These are phyloP conservation scores for Gallinago jamesoni DNA, from an alignment of 2,113 vertebrate species.

Conservation along the genomic window DNA sequence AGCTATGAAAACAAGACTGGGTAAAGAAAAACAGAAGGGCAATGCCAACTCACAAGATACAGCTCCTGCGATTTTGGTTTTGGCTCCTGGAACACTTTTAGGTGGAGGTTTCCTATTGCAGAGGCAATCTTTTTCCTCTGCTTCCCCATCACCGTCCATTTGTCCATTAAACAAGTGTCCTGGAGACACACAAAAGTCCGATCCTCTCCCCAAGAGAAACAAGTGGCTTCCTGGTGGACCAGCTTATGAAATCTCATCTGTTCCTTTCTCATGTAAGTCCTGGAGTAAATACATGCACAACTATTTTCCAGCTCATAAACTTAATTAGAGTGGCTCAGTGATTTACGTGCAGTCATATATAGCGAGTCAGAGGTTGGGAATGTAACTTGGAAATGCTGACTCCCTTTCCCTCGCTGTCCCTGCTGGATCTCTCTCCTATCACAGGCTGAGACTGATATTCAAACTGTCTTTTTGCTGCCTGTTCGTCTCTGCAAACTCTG, in stretches of 20 bases:
- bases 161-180: not conserved
- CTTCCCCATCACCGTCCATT: rapidly evolving
- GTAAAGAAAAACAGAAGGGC: not conserved
- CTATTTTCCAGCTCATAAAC: not conserved
- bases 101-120: not conserved
- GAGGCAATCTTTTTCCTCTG: not conserved
- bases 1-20: not conserved
- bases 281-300: not conserved
- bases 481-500: not conserved
- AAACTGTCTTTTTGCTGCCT: not conserved
- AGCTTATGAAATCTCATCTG: not conserved
- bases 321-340: not conserved
- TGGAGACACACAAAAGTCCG: not conserved
- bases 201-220: not conserved
- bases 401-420: not conserved
- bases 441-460: not conserved
- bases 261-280: not conserved
- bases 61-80: not conserved
- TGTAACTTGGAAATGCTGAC: not conserved
- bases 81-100: not conserved
- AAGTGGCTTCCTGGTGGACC: not conserved
- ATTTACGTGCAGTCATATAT: rapidly evolving
- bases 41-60: not conserved
- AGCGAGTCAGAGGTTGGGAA: not conserved
- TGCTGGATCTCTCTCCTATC: not conserved